Evolutionary conservation across 1,140 invertebrate species (phyloP).

Genomic region (Physella acuta): DNA sequence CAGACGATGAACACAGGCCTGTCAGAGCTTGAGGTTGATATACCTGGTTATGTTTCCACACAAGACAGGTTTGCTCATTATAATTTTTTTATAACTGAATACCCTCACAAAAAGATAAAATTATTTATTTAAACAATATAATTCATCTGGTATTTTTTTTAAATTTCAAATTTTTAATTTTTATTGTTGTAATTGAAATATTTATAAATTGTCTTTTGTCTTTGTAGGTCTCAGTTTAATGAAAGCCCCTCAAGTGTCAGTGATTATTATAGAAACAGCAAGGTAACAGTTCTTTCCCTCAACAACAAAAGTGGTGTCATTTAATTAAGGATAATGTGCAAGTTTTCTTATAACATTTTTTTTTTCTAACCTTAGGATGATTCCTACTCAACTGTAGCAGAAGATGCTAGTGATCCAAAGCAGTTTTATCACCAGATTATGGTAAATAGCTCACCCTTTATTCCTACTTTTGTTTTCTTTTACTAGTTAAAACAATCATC

Average conservation of each 20-base stretch:
- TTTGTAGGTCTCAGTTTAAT: slow-evolving; percentile 4
- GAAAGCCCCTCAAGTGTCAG: slow-evolving; percentile 27
- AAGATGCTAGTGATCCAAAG: slow-evolving; percentile 38
- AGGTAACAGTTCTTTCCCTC: too few relatives aligned
- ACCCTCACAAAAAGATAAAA: background rate
- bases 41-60: background rate
- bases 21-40: background rate
- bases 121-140: background rate
- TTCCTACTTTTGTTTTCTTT: background rate
- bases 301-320: too few relatives aligned
- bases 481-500: background rate
- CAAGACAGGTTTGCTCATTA: background rate
- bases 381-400: slow-evolving; percentile 30
- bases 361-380: slow-evolving; percentile 34
- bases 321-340: too few relatives aligned
- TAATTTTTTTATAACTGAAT: background rate
- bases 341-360: background rate
- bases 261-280: background rate
- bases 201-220: background rate
- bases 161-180: background rate
- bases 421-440: slow-evolving; percentile 51
- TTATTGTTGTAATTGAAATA: background rate
- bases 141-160: background rate
- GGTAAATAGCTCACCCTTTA: slow-evolving; percentile 36
- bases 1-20: slow-evolving; percentile 3